Evolutionary conservation across 2,113 vertebrate genomes (phyloP).

Genomic region (Ciconia stormi): DNA sequence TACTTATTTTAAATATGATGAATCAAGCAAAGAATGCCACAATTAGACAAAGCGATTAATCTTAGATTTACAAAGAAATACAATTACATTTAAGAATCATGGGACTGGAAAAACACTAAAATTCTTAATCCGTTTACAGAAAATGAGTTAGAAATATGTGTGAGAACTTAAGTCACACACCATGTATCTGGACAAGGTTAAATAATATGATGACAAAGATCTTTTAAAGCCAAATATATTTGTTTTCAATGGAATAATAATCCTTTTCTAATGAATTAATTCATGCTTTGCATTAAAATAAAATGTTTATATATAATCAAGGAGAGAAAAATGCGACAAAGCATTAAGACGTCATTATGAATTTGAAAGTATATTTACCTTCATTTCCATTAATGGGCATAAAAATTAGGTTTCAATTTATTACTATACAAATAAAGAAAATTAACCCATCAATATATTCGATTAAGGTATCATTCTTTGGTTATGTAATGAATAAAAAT

Average conservation of each 20-base stretch:
- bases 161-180: not conserved
- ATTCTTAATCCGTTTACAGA: not conserved
- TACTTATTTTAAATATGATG: not conserved
- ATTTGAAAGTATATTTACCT: slow-evolving; percentile 37
- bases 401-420: not conserved
- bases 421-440: slow-evolving; percentile 5
- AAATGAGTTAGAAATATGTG: not conserved
- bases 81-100: not conserved
- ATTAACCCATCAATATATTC: slow-evolving; percentile 6
- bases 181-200: not conserved
- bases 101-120: not conserved
- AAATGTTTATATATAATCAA: not conserved
- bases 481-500: not conserved
- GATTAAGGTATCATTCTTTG: not conserved
- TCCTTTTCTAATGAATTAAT: not conserved
- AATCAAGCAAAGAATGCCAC: not conserved
- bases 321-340: not conserved
- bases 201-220: not conserved
- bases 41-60: not conserved
- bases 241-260: not conserved
- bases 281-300: not conserved
- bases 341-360: not conserved
- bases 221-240: not conserved
- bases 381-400: not conserved
- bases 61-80: not conserved